Conservation (phyloP, 2,797 vertebrate genomes). For the Psittacula derbiana region DNA sequence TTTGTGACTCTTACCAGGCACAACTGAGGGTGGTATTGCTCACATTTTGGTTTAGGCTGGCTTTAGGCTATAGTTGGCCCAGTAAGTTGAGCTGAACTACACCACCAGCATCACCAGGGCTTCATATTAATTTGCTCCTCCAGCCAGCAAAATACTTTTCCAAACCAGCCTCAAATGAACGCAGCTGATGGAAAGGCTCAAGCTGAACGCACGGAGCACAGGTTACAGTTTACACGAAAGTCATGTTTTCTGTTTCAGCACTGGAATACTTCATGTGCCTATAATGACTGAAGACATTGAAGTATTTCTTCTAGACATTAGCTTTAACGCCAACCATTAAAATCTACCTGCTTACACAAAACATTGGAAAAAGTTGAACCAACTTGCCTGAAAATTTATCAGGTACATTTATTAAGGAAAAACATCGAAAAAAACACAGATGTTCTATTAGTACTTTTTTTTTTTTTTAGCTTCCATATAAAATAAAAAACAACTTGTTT, state of each 20-base stretch:
- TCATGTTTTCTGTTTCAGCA: background rate
- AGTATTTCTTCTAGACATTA: background rate
- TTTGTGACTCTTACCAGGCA: background rate
- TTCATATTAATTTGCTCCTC: background rate
- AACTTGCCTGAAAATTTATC: background rate
- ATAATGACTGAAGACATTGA: background rate
- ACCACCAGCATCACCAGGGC: background rate
- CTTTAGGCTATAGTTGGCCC: background rate
- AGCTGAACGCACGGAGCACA: background rate
- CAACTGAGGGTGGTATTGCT: fast-evolving
- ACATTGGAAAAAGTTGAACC: background rate
- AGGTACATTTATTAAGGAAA: conserved; percentile 15
- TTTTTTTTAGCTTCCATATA: background rate
- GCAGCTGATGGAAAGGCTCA: background rate
- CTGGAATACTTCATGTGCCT: background rate
- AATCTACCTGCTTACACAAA: background rate
- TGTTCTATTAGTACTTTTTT: background rate
- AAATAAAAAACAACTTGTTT: background rate
- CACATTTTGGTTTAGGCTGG: background rate
- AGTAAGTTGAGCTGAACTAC: background rate
- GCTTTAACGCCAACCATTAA: background rate
- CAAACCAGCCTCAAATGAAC: background rate
- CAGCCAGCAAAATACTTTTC: background rate
- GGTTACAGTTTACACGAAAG: background rate
- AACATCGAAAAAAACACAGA: background rate